Evolutionary conservation across 2,797 vertebrate species (phyloP), one percentile per base, ranked within the genome.

Genomic region (Champsocephalus esox): DNA sequence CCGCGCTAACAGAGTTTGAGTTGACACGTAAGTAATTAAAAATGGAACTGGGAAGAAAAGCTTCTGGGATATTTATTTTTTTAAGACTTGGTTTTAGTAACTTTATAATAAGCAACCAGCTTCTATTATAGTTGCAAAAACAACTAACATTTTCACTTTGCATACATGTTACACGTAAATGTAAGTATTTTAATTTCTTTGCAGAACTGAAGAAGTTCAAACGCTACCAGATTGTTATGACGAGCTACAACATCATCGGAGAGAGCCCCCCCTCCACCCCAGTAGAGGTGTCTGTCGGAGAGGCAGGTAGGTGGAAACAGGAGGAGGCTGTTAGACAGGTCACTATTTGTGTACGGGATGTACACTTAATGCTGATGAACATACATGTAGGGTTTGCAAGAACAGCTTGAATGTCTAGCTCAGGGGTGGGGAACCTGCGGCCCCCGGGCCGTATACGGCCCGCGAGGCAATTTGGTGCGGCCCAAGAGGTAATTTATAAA

Each of bases 201-300:
- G 44, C 83, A 99, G 98, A 97, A 63, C 88, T 99, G 52, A 97
- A 96, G 92, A 99, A 97, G 81, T 99, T 97, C 90, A 95, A 94
- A 74, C 94, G 92, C 75, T 99, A 99, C 9, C 97, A 98, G 89
- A 95, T 99, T 19, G 84, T 96, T 7, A 95, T 99, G 96, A 98
- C 97, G 0, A 97, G 97, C 48, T 99, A 96, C 86, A 99, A 99
- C 41, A 89, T 98, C 56, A 90, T 98, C 0, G 98, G 98, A 0
- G 98, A 99, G 90, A 97, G 98, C 81, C 97, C 96, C 0, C 94
- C 96, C 67, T 98, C 97, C 2, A 28, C 82, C 0, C 96, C 98
- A 0, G 94, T 96, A 5, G 97, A 98, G 89, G 98, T 99, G 80
- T 98, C 96, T 65, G 98, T 99, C 0, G 98, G 98, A 4, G 98